phyloP scores from a whole-genome alignment of 1,140 invertebrate genomes.

The Ooceraea biroi region DNA sequence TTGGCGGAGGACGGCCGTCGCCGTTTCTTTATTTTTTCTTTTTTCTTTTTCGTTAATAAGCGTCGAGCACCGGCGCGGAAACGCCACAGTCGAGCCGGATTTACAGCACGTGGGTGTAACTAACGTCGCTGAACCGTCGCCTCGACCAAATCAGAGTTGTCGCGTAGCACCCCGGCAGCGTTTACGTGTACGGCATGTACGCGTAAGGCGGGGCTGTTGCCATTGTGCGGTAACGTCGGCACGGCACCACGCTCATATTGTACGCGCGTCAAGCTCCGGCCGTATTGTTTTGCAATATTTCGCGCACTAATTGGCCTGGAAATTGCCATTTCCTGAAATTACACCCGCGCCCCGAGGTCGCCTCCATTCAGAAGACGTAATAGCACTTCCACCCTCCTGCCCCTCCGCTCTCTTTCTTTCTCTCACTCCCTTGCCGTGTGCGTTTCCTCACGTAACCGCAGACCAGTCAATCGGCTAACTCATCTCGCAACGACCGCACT shows the following conservation, averaged over 20 bases:
- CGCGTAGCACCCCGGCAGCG: slow-evolving; percentile 15
- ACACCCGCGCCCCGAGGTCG: slow-evolving; percentile 62
- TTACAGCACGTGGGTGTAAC: slow-evolving; percentile 9
- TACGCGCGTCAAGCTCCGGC: slow-evolving; percentile 66
- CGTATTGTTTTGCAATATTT: slow-evolving; percentile 81
- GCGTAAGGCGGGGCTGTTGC: slow-evolving; percentile 18
- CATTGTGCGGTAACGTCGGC: slow-evolving; percentile 36
- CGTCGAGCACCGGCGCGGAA: slow-evolving; percentile 17
- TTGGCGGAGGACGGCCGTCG: too few relatives aligned
- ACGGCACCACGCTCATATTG: slow-evolving; percentile 68
- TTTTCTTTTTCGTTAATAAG: not conserved
- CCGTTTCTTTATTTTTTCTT: too few relatives aligned
- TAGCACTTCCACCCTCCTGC: not conserved
- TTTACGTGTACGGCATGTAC: not conserved
- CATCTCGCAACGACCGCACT: not conserved
- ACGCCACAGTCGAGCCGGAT: not conserved
- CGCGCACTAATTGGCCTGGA: slow-evolving; percentile 80
- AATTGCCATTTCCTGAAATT: slow-evolving; percentile 77
- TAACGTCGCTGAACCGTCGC: slow-evolving; percentile 9
- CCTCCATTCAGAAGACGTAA: slow-evolving; percentile 64
- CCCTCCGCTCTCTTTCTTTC: not conserved
- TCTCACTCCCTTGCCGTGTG: not conserved
- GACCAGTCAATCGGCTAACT: slow-evolving; percentile 25
- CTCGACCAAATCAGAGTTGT: slow-evolving; percentile 23
- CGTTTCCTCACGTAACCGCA: slow-evolving; percentile 25